Conservation (phyloP, 2,113 vertebrate species). For the Sterrhoptilus dennistouni region DNA sequence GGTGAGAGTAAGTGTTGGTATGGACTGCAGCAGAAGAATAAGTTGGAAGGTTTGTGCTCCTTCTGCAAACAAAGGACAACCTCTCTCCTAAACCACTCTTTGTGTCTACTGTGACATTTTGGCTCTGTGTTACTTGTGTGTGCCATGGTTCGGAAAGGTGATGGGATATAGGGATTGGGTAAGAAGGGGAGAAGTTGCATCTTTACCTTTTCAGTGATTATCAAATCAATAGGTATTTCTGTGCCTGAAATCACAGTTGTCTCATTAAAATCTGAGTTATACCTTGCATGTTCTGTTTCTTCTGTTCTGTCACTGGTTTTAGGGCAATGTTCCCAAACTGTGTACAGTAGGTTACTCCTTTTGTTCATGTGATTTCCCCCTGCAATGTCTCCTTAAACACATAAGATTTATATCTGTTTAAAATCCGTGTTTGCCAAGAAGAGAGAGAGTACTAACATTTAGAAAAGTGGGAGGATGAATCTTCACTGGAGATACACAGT, state of each 20-base stretch:
- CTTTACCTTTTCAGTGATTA: not conserved
- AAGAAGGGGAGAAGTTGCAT: not conserved
- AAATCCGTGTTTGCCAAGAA: not conserved
- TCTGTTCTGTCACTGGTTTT: not conserved
- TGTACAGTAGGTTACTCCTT: not conserved
- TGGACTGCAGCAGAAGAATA: not conserved
- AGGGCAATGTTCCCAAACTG: not conserved
- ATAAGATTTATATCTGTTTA: not conserved
- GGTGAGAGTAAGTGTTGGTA: not conserved
- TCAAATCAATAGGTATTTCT: not conserved
- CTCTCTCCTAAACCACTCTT: not conserved
- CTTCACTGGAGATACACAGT: not conserved
- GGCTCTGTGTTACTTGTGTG: not conserved
- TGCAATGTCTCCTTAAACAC: not conserved
- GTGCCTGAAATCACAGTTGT: not conserved
- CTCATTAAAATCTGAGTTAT: not conserved
- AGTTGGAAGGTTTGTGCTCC: not conserved
- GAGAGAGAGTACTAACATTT: not conserved
- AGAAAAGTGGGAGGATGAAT: not conserved
- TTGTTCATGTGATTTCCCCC: not conserved
- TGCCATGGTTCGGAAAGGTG: not conserved
- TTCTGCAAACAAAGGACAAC: not conserved
- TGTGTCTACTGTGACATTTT: not conserved
- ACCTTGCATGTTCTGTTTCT: not conserved
- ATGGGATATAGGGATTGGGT: not conserved